Percentiles rank a stretch among this genome's conserved stretches.
phyloP scores from a whole-genome alignment of 2,888 invertebrate genomes.

The Protodeltote pygarga region DNA sequence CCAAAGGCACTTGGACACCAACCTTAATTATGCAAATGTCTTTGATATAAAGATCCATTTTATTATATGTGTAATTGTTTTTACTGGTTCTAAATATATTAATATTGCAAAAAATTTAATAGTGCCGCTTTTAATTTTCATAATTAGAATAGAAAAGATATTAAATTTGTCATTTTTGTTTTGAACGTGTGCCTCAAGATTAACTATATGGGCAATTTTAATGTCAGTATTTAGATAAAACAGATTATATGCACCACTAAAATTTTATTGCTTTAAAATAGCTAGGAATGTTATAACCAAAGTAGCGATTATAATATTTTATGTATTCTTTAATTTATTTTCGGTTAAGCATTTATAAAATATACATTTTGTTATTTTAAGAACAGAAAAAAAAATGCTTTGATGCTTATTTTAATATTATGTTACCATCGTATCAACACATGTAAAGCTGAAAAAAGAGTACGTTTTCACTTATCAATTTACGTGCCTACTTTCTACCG shows the following conservation, averaged over 20 bases:
- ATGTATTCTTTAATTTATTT: slow-evolving; percentile 29
- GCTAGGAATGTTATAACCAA: slow-evolving; percentile 12
- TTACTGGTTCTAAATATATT: slow-evolving; percentile 30
- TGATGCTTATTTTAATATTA: too few species aligned
- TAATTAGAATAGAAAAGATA: slow-evolving; percentile 28
- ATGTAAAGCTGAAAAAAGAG: too few species aligned
- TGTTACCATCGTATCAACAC: too few species aligned
- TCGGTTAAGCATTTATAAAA: slow-evolving; percentile 5
- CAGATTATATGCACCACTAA: slow-evolving; percentile 24
- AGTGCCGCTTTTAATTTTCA: slow-evolving; percentile 9
- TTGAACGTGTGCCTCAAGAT: slow-evolving; percentile 22
- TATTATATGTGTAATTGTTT: slow-evolving; percentile 42
- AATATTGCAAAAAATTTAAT: slow-evolving; percentile 20
- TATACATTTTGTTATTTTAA: background rate
- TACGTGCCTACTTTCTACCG: too few species aligned
- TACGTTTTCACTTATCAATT: too few species aligned
- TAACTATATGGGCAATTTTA: slow-evolving; percentile 13
- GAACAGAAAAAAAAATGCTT: too few species aligned
- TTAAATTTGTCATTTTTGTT: slow-evolving; percentile 22
- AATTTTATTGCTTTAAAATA: slow-evolving; percentile 35
- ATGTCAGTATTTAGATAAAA: slow-evolving; percentile 19
- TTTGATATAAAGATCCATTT: slow-evolving; percentile 54
- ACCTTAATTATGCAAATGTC: slow-evolving; percentile 72
- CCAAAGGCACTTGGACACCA: slow-evolving; percentile 60
- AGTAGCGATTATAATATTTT: slow-evolving; percentile 20